These are phyloP conservation scores for Rachycentron canadum DNA, from an alignment of 2,797 vertebrate genomes.

Conservation along the genomic window DNA sequence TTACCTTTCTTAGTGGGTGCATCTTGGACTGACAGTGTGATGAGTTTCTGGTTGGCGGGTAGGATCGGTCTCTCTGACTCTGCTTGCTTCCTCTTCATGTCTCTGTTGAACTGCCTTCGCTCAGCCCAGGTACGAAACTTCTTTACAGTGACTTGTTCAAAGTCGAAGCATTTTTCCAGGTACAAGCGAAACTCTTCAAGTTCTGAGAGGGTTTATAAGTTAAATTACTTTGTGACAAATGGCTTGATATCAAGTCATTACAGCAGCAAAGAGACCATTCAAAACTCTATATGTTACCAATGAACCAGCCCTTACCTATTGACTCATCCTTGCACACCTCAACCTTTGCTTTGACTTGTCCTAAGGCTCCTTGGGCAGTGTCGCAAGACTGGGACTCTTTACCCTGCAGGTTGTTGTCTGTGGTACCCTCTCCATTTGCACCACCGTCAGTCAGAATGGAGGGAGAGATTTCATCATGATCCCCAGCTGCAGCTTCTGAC, in stretches of 20 bases:
- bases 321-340: constrained; percentile 99
- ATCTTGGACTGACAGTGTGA: constrained; percentile 97
- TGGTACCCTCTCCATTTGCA: constrained; percentile 51
- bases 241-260: neutral
- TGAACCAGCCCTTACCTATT: constrained; percentile 86
- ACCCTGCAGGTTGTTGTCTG: constrained; percentile 68
- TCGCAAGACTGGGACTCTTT: constrained; percentile 85
- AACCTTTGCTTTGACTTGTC: constrained; percentile 98
- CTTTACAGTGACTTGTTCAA: constrained; percentile 98
- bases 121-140: constrained; percentile 99
- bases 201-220: constrained; percentile 79
- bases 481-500: constrained; percentile 83
- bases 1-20: constrained; percentile 98
- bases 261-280: neutral
- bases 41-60: constrained; percentile 98
- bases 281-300: neutral
- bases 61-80: constrained; percentile 97
- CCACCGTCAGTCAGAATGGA: constrained; percentile 24
- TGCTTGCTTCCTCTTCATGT: constrained; percentile 98
- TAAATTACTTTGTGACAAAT: neutral
- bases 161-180: constrained; percentile 96
- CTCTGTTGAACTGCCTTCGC: constrained; percentile 96
- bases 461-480: constrained; percentile 65
- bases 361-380: constrained; percentile 91
- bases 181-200: constrained; percentile 95